phyloP scores from a whole-genome alignment of 2,113 vertebrate genomes.

The Mastomys natalensis region DNA sequence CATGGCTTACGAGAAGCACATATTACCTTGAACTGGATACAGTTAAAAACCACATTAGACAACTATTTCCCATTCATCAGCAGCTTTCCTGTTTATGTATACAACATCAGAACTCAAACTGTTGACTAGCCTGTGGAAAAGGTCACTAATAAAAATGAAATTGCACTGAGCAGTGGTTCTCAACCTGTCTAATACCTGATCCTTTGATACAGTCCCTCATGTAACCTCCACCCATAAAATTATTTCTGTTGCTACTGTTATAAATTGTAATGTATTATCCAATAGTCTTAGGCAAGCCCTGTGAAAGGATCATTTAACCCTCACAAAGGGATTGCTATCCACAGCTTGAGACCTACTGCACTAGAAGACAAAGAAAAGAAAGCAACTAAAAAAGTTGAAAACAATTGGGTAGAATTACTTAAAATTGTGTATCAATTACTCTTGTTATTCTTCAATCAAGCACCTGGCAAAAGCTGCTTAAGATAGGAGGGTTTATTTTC shows the following conservation, averaged over 20 bases:
- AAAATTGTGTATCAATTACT: constrained; percentile 85
- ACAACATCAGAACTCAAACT: constrained; percentile 98
- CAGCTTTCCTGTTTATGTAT: constrained; percentile 98
- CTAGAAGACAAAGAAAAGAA: background rate
- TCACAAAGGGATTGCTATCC: background rate
- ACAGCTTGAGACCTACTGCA: background rate
- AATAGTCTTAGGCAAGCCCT: background rate
- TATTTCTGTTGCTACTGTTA: background rate
- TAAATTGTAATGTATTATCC: background rate
- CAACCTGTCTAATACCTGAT: background rate
- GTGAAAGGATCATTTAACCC: background rate
- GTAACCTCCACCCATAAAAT: background rate
- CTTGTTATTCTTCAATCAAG: background rate
- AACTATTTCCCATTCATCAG: constrained; percentile 99
- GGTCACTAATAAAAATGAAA: constrained; percentile 85
- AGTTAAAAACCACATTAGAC: constrained; percentile 95
- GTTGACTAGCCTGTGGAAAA: constrained; percentile 96
- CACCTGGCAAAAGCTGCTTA: background rate
- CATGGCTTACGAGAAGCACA: constrained; percentile 96
- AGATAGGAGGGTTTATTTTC: background rate
- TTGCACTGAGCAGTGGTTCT: background rate
- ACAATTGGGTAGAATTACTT: constrained; percentile 84
- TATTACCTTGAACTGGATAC: constrained; percentile 98
- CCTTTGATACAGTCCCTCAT: background rate
- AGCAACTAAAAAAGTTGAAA: constrained; percentile 89